These are phyloP conservation scores for Stenichneumon culpator DNA, from an alignment of 2,888 invertebrate species.

Conservation along the genomic window DNA sequence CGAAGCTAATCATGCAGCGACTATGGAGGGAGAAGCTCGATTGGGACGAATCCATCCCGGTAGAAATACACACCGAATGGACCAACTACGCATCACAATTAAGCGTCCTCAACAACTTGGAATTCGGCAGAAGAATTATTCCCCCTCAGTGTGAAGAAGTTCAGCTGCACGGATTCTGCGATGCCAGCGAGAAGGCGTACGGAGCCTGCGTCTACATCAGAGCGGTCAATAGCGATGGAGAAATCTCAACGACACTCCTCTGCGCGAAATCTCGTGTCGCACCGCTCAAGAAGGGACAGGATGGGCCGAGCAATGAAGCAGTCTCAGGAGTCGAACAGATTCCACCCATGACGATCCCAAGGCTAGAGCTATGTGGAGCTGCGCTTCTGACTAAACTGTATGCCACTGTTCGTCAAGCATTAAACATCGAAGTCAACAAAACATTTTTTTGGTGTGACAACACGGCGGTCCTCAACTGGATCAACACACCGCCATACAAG, in stretches of 20 bases:
- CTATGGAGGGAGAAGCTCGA: constrained; percentile 69
- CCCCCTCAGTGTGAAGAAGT: constrained; percentile 25
- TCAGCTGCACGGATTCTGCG: constrained; percentile 71
- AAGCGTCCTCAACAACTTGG: constrained; percentile 53
- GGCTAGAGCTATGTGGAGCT: constrained; percentile 12
- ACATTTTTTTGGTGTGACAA: constrained; percentile 47
- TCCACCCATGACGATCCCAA: constrained; percentile 39
- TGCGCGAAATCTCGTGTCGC: constrained; percentile 41
- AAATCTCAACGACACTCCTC: neutral
- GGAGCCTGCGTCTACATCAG: constrained; percentile 64
- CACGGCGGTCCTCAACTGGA: constrained; percentile 39
- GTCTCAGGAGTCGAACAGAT: neutral
- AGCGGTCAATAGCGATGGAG: constrained; percentile 3
- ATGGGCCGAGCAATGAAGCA: neutral
- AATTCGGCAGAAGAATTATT: constrained; percentile 60
- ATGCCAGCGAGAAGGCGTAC: constrained; percentile 68
- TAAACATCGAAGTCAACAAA: neutral
- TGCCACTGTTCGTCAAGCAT: neutral
- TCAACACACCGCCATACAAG: constrained; percentile 23
- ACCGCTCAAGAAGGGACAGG: constrained; percentile 8
- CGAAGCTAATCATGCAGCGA: constrained; percentile 70
- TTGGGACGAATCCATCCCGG: constrained; percentile 71
- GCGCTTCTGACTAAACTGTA: constrained; percentile 2
- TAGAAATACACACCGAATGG: constrained; percentile 61
- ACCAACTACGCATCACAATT: constrained; percentile 53